Percentiles rank a stretch among this genome's conserved stretches.
These are phyloP conservation scores for Conomelus anceps DNA, from an alignment of 2,888 invertebrate species.

Conservation along the genomic window DNA sequence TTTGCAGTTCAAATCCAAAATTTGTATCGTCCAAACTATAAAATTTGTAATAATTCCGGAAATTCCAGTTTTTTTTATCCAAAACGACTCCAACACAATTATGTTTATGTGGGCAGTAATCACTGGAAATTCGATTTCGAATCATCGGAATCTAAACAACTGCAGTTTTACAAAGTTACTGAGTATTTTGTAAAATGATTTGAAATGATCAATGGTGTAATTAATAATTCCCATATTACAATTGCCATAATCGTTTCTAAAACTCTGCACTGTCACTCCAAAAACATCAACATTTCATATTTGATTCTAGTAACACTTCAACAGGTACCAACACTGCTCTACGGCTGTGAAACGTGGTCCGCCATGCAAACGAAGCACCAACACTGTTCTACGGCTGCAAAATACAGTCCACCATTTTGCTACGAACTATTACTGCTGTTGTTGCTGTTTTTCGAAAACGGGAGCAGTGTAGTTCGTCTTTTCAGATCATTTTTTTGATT, in stretches of 20 bases:
- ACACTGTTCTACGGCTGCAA: neutral
- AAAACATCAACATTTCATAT: neutral
- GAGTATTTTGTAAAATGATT: no score
- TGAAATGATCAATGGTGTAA: no score
- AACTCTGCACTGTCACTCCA: no score
- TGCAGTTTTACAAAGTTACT: no score
- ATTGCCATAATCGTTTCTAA: no score
- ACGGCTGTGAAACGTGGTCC: neutral
- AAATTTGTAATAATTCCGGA: no score
- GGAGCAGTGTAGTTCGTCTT: neutral
- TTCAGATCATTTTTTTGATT: neutral
- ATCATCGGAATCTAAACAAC: no score
- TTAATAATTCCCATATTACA: no score
- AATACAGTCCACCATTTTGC: neutral
- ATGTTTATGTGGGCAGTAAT: no score
- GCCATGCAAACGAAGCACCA: neutral
- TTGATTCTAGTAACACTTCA: neutral
- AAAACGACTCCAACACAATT: no score
- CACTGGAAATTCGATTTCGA: no score
- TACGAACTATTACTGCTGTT: neutral
- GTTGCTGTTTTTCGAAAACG: neutral
- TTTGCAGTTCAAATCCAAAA: neutral
- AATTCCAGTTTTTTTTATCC: no score
- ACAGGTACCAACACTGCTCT: neutral
- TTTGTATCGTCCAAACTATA: neutral